phyloP scores from a whole-genome alignment of 1,140 invertebrate species.

The Zaprionus ghesquierei region DNA sequence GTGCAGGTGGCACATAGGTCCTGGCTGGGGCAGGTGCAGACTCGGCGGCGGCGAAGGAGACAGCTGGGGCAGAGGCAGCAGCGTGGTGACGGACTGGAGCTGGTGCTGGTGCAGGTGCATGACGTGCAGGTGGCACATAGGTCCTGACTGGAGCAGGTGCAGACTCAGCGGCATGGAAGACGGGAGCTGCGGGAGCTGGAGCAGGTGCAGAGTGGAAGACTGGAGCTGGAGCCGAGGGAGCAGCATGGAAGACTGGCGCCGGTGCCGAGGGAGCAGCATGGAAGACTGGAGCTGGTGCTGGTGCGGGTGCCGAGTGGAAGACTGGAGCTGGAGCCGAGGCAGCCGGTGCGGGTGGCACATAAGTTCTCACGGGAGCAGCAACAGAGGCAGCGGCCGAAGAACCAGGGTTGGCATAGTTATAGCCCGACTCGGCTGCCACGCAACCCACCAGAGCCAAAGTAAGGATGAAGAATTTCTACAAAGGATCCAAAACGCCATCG shows the following conservation, averaged over 20 bases:
- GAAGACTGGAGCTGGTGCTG: constrained; percentile 23
- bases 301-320: neutral
- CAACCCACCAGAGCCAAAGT: constrained; percentile 59
- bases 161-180: constrained; percentile 29
- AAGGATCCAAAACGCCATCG: neutral
- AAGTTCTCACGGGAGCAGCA: constrained; percentile 47
- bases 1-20: constrained; percentile 11
- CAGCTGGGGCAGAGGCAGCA: constrained; percentile 32
- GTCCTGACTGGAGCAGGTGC: constrained; percentile 44
- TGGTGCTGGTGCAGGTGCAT: constrained; percentile 47
- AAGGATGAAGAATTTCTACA: constrained; percentile 59
- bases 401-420: constrained; percentile 60
- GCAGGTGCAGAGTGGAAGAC: constrained; percentile 1
- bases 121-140: constrained; percentile 31
- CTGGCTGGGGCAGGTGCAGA: constrained; percentile 18
- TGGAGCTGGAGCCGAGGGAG: constrained; percentile 28
- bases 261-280: constrained; percentile 25
- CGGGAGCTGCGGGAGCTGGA: constrained; percentile 47
- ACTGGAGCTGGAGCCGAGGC: constrained; percentile 26
- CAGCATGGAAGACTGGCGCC: constrained; percentile 4
- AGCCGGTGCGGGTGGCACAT: constrained; percentile 35
- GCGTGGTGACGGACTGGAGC: constrained; percentile 49
- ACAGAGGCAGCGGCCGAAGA: constrained; percentile 43
- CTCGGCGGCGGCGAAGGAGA: constrained; percentile 15
- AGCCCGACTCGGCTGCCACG: constrained; percentile 57